These are phyloP conservation scores for Porites lutea DNA, from an alignment of 64 coral and sea anemone species.

Conservation along the genomic window DNA sequence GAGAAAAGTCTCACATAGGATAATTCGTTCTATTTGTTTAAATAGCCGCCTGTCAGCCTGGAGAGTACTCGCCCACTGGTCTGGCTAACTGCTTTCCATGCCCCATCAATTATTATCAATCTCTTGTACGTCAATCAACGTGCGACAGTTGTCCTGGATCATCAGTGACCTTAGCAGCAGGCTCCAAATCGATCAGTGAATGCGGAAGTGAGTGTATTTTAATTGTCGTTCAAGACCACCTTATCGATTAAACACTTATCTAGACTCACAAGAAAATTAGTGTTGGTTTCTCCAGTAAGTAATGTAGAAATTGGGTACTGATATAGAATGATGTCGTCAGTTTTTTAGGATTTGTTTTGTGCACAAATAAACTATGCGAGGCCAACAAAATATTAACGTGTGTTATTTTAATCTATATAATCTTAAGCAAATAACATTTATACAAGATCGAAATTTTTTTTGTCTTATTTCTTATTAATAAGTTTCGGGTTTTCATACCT, in stretches of 20 bases:
- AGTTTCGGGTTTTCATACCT: too few relatives aligned
- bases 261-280: not conserved
- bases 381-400: too few relatives aligned
- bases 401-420: too few relatives aligned
- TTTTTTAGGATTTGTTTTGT: too few relatives aligned
- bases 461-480: too few relatives aligned
- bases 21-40: not conserved
- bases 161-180: conserved; percentile 75
- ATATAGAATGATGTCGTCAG: too few relatives aligned
- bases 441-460: too few relatives aligned
- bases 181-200: conserved; percentile 77
- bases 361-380: too few relatives aligned
- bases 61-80: conserved; percentile 87
- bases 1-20: too few relatives aligned
- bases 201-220: conserved; percentile 85
- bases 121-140: conserved; percentile 26
- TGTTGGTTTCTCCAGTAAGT: too few relatives aligned
- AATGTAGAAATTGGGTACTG: too few relatives aligned
- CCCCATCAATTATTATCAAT: conserved; percentile 86
- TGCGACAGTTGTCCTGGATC: conserved; percentile 90
- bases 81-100: conserved; percentile 75
- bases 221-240: not conserved
- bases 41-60: conserved; percentile 79
- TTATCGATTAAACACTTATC: not conserved
- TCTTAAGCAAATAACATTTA: too few relatives aligned